Evolutionary conservation across 2,888 invertebrate genomes (phyloP).

Genomic region (Zele albiditarsus): DNA sequence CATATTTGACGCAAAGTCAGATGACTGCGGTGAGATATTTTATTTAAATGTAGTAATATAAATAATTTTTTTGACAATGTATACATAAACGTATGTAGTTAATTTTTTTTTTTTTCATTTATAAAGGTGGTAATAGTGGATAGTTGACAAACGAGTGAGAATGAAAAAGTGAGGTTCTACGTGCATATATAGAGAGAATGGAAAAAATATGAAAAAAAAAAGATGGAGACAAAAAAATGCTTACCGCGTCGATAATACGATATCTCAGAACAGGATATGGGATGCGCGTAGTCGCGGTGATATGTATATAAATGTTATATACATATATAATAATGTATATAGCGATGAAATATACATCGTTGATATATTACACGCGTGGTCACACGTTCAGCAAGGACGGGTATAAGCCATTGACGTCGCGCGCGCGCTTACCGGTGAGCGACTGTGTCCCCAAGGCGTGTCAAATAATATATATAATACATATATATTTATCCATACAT

Average conservation of each 20-base stretch:
- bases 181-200: background rate
- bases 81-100: background rate
- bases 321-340: background rate
- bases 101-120: background rate
- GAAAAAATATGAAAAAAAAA: background rate
- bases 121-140: background rate
- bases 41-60: background rate
- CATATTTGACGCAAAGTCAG: background rate
- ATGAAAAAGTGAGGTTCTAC: background rate
- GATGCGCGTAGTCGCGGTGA: slow-evolving; percentile 31
- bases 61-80: background rate
- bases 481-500: background rate
- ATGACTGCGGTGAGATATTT: too few relatives aligned
- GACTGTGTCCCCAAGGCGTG: slow-evolving; percentile 29
- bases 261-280: slow-evolving; percentile 38
- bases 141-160: background rate
- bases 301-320: slow-evolving; percentile 19
- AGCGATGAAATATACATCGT: background rate
- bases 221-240: slow-evolving; percentile 22
- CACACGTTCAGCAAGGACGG: slow-evolving; percentile 32
- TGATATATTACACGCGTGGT: slow-evolving; percentile 10
- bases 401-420: slow-evolving; percentile 26
- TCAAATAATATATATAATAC: background rate
- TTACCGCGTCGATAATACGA: slow-evolving; percentile 34
- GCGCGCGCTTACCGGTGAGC: slow-evolving; percentile 17